Evolutionary conservation across 2,113 vertebrate species (phyloP), one percentile per base, ranked within the genome.

Genomic region (Nothobranchius kuhntae): DNA sequence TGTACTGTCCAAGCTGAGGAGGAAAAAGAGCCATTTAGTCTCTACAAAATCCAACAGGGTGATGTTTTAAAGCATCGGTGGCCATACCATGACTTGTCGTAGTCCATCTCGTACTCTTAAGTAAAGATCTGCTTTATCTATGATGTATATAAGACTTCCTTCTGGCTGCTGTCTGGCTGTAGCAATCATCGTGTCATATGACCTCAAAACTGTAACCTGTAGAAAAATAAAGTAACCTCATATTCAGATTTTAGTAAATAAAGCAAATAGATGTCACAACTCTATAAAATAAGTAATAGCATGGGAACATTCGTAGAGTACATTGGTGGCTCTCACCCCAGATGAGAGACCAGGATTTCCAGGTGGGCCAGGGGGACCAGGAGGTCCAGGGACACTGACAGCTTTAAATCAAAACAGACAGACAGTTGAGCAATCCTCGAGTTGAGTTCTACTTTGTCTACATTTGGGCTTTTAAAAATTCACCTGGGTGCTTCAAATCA

Each of bases 331-430:
- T 85, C 95, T 94, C 83, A 99, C 97, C 85, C 94, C 95, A 63
- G 94, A 91, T 21, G 93, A 93, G 4, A 9, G 69, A 17, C 92
- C 92, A 0, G 95, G 94, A 11, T 66, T 87, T 3, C 97, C 97
- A 0, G 96, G 95, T 1, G 94, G 93, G 0, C 96, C 96, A 0
- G 96, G 95, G 0, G 97, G 97, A 0, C 97, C 96, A 0, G 96
- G 96, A 2, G 96, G 95, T 0, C 97, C 97, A 0, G 96, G 95
- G 58, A 96, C 48, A 55, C 83, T 95, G 87, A 95, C 62, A 3
- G 91, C 95, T 98, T 1, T 2, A 66, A 52, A 66, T n/a, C 0
- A 13, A 71, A 86, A 78, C 6, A 75, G 38, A 15, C 11, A 2
- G 17, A 54, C 48, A 5, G 44, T 51, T 59, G 30, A 30, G 30